These are phyloP conservation scores for Scaptomyza caliginosa DNA, from an alignment of 2,888 invertebrate genomes.

Conservation along the genomic window DNA sequence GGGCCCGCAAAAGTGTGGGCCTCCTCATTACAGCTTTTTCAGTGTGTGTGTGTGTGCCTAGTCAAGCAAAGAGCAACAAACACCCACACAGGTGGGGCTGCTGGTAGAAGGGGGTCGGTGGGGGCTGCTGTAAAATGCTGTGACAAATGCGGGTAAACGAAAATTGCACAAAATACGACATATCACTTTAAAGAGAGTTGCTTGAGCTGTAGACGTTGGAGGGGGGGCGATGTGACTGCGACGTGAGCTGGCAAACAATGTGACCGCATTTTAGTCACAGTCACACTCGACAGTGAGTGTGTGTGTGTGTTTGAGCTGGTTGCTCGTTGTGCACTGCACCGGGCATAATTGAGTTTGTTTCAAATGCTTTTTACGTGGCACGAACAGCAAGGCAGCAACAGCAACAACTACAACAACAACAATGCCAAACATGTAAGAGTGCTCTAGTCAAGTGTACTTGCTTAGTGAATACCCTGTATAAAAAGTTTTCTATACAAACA, in stretches of 20 bases:
- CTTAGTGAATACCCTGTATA: background rate
- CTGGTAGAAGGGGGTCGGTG: background rate
- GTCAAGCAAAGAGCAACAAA: conserved; percentile 26
- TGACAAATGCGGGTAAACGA: conserved; percentile 73
- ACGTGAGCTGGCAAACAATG: conserved; percentile 72
- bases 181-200: conserved; percentile 33
- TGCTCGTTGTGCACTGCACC: conserved; percentile 69
- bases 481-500: no score
- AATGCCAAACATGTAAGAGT: conserved; percentile 40
- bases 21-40: conserved; percentile 45
- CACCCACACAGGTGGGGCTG: conserved; percentile 12
- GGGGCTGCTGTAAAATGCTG: conserved; percentile 61
- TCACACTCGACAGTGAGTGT: conserved; percentile 55
- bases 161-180: conserved; percentile 54
- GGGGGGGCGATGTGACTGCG: conserved; percentile 27
- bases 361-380: conserved; percentile 78
- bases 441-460: background rate
- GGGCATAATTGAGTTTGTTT: conserved; percentile 78
- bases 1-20: conserved; percentile 31
- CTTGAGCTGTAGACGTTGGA: background rate
- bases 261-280: conserved; percentile 81
- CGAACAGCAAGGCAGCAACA: conserved; percentile 42
- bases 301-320: conserved; percentile 20
- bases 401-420: conserved; percentile 22
- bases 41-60: conserved; percentile 21